Evolutionary conservation across 2,797 vertebrate species (phyloP).

Genomic region (Sebastes matsubarae): DNA sequence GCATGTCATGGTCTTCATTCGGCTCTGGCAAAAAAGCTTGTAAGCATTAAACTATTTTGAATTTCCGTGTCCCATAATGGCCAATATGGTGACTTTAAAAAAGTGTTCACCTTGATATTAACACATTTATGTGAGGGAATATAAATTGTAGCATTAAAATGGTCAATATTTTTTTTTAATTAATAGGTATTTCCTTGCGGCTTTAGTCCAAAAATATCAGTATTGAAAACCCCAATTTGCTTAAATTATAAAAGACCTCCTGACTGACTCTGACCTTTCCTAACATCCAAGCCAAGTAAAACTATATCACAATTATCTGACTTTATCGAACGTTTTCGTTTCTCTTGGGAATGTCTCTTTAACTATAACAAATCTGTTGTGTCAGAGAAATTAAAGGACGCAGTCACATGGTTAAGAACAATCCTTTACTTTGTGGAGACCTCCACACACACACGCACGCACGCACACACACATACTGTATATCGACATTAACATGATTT

Average conservation of each 20-base stretch:
- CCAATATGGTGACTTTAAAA: not conserved
- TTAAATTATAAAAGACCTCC: not conserved
- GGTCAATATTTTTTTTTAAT: not conserved
- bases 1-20: not conserved
- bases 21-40: not conserved
- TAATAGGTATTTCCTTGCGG: not conserved
- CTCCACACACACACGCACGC: slow-evolving; percentile 25
- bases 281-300: not conserved
- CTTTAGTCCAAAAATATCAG: not conserved
- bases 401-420: slow-evolving; percentile 52
- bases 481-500: slow-evolving; percentile 49
- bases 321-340: not conserved
- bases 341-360: not conserved
- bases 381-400: slow-evolving; percentile 11
- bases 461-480: slow-evolving; percentile 6
- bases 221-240: not conserved
- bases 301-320: not conserved
- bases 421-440: slow-evolving; percentile 70
- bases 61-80: too few species aligned
- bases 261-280: not conserved
- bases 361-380: not conserved
- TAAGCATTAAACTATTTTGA: not conserved
- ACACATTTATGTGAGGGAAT: not conserved
- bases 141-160: not conserved
- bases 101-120: not conserved